Conservation (phyloP, 2,797 vertebrate species). For the Darevskia nairensis region DNA sequence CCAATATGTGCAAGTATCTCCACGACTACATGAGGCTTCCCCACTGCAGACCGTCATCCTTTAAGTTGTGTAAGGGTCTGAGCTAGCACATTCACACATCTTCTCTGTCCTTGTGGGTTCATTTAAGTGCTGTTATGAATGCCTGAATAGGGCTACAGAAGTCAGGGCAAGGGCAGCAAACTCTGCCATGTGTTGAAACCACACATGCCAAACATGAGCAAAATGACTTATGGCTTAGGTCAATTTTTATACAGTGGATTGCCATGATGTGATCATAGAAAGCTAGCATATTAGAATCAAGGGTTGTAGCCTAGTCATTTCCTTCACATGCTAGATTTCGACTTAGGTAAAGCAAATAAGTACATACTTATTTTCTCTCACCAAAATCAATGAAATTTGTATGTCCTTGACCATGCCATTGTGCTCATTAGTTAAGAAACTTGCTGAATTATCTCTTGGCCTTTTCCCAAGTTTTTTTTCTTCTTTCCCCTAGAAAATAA, state of each 20-base stretch:
- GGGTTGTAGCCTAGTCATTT: not conserved
- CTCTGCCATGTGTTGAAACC: not conserved
- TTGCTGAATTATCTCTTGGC: not conserved
- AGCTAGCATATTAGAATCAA: not conserved
- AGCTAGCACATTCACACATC: too few species aligned
- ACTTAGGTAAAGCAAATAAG: not conserved
- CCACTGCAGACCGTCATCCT: too few species aligned
- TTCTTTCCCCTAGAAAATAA: too few species aligned
- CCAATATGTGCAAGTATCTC: too few species aligned
- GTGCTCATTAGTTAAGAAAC: not conserved
- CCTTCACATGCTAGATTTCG: not conserved
- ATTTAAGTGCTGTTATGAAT: too few species aligned
- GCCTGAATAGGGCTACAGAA: too few species aligned
- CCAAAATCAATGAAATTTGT: not conserved
- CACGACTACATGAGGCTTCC: too few species aligned
- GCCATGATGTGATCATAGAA: not conserved
- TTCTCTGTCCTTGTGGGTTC: too few species aligned
- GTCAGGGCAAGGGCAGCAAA: too few species aligned
- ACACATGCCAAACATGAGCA: not conserved
- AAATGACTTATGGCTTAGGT: not conserved
- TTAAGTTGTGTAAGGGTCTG: too few species aligned
- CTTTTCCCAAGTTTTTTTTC: not conserved
- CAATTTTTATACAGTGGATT: not conserved
- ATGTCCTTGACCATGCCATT: not conserved
- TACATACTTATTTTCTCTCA: not conserved